Conservation (phyloP, 1,140 invertebrate species). For the Aphaenogaster ashmeadi region DNA sequence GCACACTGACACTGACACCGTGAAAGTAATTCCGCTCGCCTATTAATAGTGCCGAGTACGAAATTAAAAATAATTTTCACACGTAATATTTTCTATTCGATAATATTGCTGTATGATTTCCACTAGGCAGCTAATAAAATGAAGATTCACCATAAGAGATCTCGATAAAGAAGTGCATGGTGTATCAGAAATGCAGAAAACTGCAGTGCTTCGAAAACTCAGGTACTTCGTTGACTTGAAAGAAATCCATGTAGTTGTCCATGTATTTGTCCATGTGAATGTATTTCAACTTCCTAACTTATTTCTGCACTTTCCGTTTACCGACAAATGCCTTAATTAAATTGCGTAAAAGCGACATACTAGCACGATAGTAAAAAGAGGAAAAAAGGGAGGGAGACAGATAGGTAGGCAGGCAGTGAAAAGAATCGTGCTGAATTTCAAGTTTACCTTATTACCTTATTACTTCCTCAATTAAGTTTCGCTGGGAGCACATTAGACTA, state of each 20-base stretch:
- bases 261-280: neutral
- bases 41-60: slow-evolving; percentile 51
- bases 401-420: neutral
- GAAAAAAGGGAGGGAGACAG: neutral
- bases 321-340: slow-evolving; percentile 21
- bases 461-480: slow-evolving; percentile 61
- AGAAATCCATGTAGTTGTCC: neutral
- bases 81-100: slow-evolving; percentile 8
- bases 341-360: slow-evolving; percentile 37
- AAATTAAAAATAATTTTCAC: slow-evolving; percentile 45
- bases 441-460: slow-evolving; percentile 56
- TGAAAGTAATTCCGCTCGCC: slow-evolving; percentile 78
- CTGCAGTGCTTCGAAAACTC: neutral
- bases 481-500: slow-evolving; percentile 37
- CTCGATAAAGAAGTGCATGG: neutral
- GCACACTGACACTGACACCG: slow-evolving; percentile 67
- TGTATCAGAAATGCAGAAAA: slow-evolving; percentile 1
- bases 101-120: neutral
- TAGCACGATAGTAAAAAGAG: neutral
- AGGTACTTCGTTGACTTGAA: neutral
- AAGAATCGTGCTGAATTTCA: slow-evolving; percentile 52
- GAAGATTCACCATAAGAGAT: neutral
- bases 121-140: neutral
- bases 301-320: neutral
- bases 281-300: neutral